Conservation (phyloP, 2,888 invertebrate genomes). For the Acrobasis consociella region DNA sequence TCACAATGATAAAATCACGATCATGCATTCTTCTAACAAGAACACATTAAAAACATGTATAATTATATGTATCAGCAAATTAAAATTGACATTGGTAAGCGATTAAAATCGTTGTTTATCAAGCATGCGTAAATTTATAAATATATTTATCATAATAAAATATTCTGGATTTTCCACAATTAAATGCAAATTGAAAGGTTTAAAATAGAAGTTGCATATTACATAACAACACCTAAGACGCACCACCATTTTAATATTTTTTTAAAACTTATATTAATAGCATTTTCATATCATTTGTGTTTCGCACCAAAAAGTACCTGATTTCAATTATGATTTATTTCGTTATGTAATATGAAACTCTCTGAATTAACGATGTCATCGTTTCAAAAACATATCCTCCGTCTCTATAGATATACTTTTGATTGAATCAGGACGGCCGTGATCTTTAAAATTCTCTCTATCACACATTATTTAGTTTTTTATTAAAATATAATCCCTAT, state of each 20-base stretch:
- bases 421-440: slow-evolving; percentile 62
- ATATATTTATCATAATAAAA: slow-evolving; percentile 42
- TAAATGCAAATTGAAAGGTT: slow-evolving; percentile 66
- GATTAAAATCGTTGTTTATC: slow-evolving; percentile 64
- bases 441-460: slow-evolving; percentile 45
- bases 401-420: slow-evolving; percentile 37
- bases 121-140: slow-evolving; percentile 56
- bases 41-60: slow-evolving; percentile 44
- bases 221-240: slow-evolving; percentile 28
- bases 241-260: not conserved
- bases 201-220: slow-evolving; percentile 38
- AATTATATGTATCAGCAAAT: slow-evolving; percentile 65
- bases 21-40: slow-evolving; percentile 55
- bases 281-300: not conserved
- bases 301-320: slow-evolving; percentile 2
- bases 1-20: slow-evolving; percentile 50
- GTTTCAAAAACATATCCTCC: slow-evolving; percentile 40
- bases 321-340: slow-evolving; percentile 22
- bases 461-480: slow-evolving; percentile 61
- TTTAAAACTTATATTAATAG: not conserved
- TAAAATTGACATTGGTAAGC: slow-evolving; percentile 64
- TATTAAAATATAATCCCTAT: slow-evolving; percentile 54
- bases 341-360: slow-evolving; percentile 37
- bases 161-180: slow-evolving; percentile 51
- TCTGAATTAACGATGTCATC: slow-evolving; percentile 36